A percentile compares a stretch with the other conserved stretches of the same genome.
Evolutionary conservation across 2,797 vertebrate species (phyloP).

Genomic region (Agapornis canus): DNA sequence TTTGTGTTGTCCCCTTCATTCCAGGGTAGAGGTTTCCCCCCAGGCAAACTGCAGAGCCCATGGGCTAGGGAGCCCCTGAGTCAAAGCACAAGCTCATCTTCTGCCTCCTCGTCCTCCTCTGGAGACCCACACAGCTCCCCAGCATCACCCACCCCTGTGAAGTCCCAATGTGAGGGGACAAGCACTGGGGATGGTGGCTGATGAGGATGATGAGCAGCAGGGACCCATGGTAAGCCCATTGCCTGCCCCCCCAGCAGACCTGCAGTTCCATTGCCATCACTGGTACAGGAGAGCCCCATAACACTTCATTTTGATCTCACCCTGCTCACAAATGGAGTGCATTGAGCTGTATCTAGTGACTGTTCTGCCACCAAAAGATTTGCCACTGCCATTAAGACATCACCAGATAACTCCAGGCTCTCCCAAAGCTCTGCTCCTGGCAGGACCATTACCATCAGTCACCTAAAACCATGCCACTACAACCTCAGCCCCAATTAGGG

Average conservation of each 20-base stretch:
- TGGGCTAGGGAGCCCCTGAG: fast-evolving
- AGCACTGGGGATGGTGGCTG: not conserved
- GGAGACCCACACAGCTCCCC: fast-evolving
- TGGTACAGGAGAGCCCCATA: not conserved
- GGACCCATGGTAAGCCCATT: fast-evolving
- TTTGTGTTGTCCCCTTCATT: fast-evolving
- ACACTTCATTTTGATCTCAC: not conserved
- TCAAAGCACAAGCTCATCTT: not conserved
- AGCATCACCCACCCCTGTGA: not conserved
- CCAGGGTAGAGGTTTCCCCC: too few relatives aligned
- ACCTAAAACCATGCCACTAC: not conserved
- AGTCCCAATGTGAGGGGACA: fast-evolving
- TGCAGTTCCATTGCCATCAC: fast-evolving
- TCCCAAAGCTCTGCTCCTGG: not conserved
- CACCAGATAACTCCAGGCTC: not conserved
- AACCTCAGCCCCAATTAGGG: not conserved
- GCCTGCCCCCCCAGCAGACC: not conserved
- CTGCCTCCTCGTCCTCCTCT: not conserved
- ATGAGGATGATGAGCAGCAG: not conserved
- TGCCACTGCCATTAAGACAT: not conserved
- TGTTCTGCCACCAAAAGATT: not conserved
- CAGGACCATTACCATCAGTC: not conserved
- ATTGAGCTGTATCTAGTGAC: not conserved
- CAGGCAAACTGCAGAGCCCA: not conserved
- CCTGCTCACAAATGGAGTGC: fast-evolving